Percentiles rank a stretch among this genome's conserved stretches.
These are phyloP conservation scores for Caenorhabditis briggsae DNA, from an alignment of 1,140 invertebrate genomes.

Conservation along the genomic window DNA sequence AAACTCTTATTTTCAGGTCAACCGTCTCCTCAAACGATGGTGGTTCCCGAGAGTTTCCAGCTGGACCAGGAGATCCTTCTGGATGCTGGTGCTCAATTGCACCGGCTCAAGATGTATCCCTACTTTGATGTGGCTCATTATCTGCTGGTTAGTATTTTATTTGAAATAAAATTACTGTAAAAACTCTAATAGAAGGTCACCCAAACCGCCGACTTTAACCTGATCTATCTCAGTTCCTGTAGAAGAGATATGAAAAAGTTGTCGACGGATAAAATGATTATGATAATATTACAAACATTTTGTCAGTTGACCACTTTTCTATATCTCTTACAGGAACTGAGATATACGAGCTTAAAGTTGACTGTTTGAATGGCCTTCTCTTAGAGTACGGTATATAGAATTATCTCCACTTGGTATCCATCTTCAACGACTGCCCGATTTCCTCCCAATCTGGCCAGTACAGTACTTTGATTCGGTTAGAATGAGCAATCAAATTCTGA, in stretches of 20 bases:
- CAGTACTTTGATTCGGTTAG: neutral
- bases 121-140: constrained; percentile 98
- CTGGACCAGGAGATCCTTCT: constrained; percentile 96
- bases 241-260: neutral
- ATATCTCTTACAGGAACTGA: too few relatives aligned
- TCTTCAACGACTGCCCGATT: neutral
- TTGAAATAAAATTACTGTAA: too few relatives aligned
- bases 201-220: too few relatives aligned
- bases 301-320: too few relatives aligned
- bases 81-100: constrained; percentile 96
- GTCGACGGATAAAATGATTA: neutral
- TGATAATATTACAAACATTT: neutral
- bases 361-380: too few relatives aligned
- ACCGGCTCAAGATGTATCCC: constrained; percentile 98
- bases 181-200: too few relatives aligned
- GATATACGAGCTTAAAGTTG: too few relatives aligned
- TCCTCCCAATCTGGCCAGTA: constrained; percentile 41
- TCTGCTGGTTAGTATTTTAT: constrained; percentile 78
- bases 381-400: neutral
- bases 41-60: constrained; percentile 56
- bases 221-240: too few relatives aligned
- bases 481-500: neutral
- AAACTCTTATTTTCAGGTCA: neutral
- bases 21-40: constrained; percentile 35
- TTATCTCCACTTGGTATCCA: constrained; percentile 21